Evolutionary conservation across 53 echinoderm and acorn worm species (phyloP).

Genomic region (Paracentrotus lividus): DNA sequence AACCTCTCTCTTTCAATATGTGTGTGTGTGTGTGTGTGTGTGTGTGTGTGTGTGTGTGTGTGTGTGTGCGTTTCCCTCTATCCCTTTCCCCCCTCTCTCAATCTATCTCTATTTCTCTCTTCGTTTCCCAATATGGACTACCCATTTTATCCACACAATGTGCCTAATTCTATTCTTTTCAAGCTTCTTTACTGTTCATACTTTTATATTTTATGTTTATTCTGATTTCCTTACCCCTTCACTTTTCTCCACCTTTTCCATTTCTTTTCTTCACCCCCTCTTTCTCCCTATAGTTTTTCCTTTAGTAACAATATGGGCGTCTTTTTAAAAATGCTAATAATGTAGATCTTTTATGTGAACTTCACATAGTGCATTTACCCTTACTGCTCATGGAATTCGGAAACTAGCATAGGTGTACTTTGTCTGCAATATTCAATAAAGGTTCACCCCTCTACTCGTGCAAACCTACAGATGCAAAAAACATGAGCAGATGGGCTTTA

Average conservation of each 20-base stretch:
- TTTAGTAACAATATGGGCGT: not conserved
- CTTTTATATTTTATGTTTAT: not conserved
- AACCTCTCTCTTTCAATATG: too few species aligned
- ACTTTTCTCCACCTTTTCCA: not conserved
- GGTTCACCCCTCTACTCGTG: not conserved
- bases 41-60: too few species aligned
- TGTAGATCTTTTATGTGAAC: not conserved
- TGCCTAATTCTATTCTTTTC: not conserved
- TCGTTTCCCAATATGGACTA: too few species aligned
- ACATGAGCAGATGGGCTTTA: slow-evolving; percentile 30
- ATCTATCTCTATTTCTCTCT: not conserved
- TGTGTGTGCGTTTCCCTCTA: too few species aligned
- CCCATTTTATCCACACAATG: not conserved
- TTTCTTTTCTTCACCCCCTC: not conserved
- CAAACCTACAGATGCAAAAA: slow-evolving; percentile 23
- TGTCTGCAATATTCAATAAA: slow-evolving; percentile 44
- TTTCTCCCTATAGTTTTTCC: not conserved
- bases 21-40: too few species aligned
- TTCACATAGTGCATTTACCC: slow-evolving; percentile 18
- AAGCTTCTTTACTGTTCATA: not conserved
- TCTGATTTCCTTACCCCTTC: too few species aligned
- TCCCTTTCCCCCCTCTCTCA: too few species aligned
- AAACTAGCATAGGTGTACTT: slow-evolving; percentile 46
- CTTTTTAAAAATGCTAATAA: not conserved
- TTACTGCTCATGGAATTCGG: slow-evolving; percentile 11